Percentiles rank a stretch among this genome's conserved stretches.
Conservation (phyloP, 1,140 invertebrate genomes). For the Zophobas morio region DNA sequence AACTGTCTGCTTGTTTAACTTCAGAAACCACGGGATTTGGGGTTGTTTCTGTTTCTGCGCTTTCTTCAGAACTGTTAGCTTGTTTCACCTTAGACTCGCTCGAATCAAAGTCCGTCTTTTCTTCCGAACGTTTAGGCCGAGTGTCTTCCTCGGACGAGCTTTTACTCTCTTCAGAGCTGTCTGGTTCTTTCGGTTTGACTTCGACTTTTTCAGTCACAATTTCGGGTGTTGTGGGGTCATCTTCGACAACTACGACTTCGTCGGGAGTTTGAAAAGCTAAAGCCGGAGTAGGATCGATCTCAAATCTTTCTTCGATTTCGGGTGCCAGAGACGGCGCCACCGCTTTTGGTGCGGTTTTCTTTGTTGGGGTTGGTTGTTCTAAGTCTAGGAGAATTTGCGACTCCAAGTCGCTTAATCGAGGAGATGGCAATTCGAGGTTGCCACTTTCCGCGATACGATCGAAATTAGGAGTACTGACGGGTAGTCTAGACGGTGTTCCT, state of each 20-base stretch:
- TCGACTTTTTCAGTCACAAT: neutral
- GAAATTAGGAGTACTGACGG: slow-evolving; percentile 51
- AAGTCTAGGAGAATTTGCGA: slow-evolving; percentile 57
- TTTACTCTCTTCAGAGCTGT: neutral
- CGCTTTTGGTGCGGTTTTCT: neutral
- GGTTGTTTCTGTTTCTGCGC: neutral
- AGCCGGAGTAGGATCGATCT: neutral
- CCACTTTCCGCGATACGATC: slow-evolving; percentile 55
- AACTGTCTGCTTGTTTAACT: too few relatives aligned
- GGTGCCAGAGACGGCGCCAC: too few relatives aligned
- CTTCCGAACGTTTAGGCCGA: slow-evolving; percentile 1
- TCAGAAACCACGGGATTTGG: neutral
- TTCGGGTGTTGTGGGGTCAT: neutral
- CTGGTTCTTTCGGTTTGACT: neutral
- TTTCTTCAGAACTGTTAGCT: slow-evolving; percentile 26
- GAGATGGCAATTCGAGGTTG: slow-evolving; percentile 44
- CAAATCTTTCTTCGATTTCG: too few relatives aligned
- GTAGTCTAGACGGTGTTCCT: neutral
- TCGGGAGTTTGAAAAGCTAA: neutral
- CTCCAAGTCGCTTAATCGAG: slow-evolving; percentile 58
- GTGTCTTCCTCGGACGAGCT: neutral
- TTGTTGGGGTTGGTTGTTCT: neutral
- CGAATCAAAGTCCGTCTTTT: slow-evolving; percentile 2
- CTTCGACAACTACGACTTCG: neutral
- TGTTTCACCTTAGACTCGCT: slow-evolving; percentile 3